A percentile compares a stretch with the other conserved stretches of the same genome.
Evolutionary conservation across 2,797 vertebrate species (phyloP).

Genomic region (Trachurus trachurus): DNA sequence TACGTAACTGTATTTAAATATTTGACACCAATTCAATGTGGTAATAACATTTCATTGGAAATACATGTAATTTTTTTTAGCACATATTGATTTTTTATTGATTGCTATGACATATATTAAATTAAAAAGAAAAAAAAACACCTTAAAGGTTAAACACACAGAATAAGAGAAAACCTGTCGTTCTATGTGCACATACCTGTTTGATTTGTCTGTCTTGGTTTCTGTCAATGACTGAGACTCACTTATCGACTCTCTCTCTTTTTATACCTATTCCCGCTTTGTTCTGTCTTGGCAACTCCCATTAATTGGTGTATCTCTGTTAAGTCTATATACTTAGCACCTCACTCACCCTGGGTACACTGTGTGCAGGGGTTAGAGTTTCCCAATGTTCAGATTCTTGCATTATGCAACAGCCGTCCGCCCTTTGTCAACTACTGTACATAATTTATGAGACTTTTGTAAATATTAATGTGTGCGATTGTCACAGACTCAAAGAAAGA

Average conservation of each 20-base stretch:
- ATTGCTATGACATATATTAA: not conserved
- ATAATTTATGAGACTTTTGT: slow-evolving; percentile 37
- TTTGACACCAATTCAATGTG: not conserved
- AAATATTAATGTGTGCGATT: slow-evolving; percentile 46
- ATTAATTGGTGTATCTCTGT: slow-evolving; percentile 40
- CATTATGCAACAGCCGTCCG: slow-evolving; percentile 65
- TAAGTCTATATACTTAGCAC: slow-evolving; percentile 58
- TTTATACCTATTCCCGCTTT: slow-evolving; percentile 63
- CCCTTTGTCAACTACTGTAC: slow-evolving; percentile 48
- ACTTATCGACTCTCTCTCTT: slow-evolving; percentile 33
- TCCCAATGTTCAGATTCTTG: slow-evolving; percentile 31
- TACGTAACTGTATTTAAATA: not conserved
- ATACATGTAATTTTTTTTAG: not conserved
- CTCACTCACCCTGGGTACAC: slow-evolving; percentile 39
- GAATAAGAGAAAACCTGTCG: not conserved
- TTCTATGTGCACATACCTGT: slow-evolving; percentile 67
- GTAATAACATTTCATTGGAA: not conserved
- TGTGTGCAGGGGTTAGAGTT: slow-evolving; percentile 57
- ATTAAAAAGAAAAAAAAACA: too few relatives aligned
- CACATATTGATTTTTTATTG: not conserved
- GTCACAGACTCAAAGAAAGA: slow-evolving; percentile 37
- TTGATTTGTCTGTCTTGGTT: slow-evolving; percentile 23
- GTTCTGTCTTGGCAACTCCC: slow-evolving; percentile 51
- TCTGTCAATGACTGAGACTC: slow-evolving; percentile 28
- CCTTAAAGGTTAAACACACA: slow-evolving; percentile 4